Evolutionary conservation across 2,113 vertebrate species (phyloP).

Genomic region (Clupea harengus): DNA sequence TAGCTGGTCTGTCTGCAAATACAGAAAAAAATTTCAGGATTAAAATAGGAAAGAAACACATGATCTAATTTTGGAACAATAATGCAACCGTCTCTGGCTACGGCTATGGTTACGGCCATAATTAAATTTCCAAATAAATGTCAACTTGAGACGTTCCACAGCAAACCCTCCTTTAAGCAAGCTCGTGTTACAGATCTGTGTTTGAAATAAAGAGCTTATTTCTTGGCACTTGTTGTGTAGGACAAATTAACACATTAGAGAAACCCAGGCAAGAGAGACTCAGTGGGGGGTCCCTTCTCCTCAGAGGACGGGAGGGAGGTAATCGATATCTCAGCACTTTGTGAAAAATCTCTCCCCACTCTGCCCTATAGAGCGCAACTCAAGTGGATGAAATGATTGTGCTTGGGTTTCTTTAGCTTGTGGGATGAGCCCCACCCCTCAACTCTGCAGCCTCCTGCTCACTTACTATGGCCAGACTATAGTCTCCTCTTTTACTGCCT

Average conservation of each 20-base stretch:
- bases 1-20: not conserved
- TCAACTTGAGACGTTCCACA: not conserved
- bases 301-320: slow-evolving; percentile 23
- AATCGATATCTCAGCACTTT: slow-evolving; percentile 30
- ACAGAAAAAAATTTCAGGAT: not conserved
- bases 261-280: slow-evolving; percentile 28
- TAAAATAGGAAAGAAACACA: not conserved
- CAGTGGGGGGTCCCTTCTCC: slow-evolving; percentile 25
- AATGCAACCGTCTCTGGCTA: not conserved
- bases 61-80: slow-evolving; percentile 5
- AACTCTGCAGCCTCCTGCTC: slow-evolving; percentile 29
- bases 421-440: slow-evolving; percentile 3
- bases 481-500: slow-evolving; percentile 44
- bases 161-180: not conserved
- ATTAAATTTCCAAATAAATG: slow-evolving; percentile 13
- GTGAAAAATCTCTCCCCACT: not conserved
- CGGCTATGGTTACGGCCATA: not conserved
- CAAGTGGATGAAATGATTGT: slow-evolving; percentile 44
- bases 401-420: slow-evolving; percentile 16
- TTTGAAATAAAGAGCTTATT: slow-evolving; percentile 7
- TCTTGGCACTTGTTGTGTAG: not conserved
- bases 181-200: not conserved
- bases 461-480: slow-evolving; percentile 34
- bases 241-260: slow-evolving; percentile 29
- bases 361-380: slow-evolving; percentile 42